Conservation (phyloP, 2,888 invertebrate genomes). For the Nezara viridula region DNA sequence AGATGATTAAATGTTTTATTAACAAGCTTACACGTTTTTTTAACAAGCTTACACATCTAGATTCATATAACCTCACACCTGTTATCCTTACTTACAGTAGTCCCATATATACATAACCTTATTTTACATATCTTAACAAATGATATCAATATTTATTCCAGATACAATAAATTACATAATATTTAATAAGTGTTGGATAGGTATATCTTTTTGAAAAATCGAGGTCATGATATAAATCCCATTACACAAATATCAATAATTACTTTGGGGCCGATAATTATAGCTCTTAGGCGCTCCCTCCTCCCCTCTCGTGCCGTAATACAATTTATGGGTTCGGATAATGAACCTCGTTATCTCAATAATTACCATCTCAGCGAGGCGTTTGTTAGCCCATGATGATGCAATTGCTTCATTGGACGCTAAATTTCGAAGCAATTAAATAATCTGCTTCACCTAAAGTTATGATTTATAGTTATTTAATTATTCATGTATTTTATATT, state of each 20-base stretch:
- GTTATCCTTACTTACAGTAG: no score
- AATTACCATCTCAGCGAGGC: conserved; percentile 14
- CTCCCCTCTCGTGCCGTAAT: not conserved
- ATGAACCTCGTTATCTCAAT: conserved; percentile 14
- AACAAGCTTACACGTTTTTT: no score
- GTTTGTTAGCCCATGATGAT: not conserved
- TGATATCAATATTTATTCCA: no score
- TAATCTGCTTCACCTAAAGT: not conserved
- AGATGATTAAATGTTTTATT: no score
- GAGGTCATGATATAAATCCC: not conserved
- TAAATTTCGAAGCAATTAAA: not conserved
- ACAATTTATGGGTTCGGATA: not conserved
- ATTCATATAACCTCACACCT: no score
- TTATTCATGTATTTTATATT: no score
- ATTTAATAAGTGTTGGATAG: no score
- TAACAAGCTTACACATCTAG: no score
- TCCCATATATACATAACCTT: no score
- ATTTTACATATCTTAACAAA: no score
- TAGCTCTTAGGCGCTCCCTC: not conserved
- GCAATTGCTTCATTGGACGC: not conserved
- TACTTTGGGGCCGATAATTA: not conserved
- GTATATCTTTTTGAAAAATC: no score
- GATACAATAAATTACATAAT: no score
- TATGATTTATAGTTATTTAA: not conserved
- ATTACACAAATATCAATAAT: not conserved